These are phyloP conservation scores for Hippocampus comes DNA, from an alignment of 2,113 vertebrate species.

Conservation along the genomic window DNA sequence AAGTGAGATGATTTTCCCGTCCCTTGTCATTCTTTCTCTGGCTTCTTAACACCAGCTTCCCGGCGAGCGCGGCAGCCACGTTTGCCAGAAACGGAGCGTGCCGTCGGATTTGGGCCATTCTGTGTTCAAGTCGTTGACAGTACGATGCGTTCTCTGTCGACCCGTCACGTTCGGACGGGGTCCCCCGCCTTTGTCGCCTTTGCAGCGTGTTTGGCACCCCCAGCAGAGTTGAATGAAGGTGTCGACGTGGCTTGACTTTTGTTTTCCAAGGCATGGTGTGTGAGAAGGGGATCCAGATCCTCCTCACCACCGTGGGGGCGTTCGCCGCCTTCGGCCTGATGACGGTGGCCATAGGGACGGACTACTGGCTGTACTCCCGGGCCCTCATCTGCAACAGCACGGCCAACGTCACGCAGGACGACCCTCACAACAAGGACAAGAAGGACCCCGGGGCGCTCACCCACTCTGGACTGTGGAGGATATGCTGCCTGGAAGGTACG, in stretches of 20 bases:
- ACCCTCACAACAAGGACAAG: conserved; percentile 81
- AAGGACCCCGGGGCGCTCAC: conserved; percentile 89
- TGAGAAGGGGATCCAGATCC: conserved; percentile 90
- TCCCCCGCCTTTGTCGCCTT: too few relatives aligned
- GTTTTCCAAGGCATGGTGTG: conserved; percentile 81
- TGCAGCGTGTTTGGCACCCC: too few relatives aligned
- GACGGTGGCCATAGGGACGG: conserved; percentile 92
- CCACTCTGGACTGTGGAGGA: conserved; percentile 90
- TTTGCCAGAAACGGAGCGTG: neutral
- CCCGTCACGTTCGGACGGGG: too few relatives aligned
- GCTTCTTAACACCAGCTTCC: neutral
- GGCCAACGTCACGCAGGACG: conserved; percentile 78
- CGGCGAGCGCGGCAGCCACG: neutral
- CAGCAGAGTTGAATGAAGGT: too few relatives aligned
- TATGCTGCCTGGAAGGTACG: conserved; percentile 92
- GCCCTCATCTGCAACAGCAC: conserved; percentile 91
- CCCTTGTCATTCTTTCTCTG: neutral
- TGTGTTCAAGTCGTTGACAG: neutral
- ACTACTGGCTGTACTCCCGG: conserved; percentile 93
- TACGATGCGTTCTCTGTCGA: too few relatives aligned
- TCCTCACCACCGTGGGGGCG: conserved; percentile 88
- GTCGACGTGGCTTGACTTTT: conserved; percentile 5
- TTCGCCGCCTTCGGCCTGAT: conserved; percentile 93
- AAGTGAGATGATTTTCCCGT: neutral
- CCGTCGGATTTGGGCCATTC: neutral